Conservation (phyloP, 2,113 vertebrate genomes). For the Gobiocypris rarus region DNA sequence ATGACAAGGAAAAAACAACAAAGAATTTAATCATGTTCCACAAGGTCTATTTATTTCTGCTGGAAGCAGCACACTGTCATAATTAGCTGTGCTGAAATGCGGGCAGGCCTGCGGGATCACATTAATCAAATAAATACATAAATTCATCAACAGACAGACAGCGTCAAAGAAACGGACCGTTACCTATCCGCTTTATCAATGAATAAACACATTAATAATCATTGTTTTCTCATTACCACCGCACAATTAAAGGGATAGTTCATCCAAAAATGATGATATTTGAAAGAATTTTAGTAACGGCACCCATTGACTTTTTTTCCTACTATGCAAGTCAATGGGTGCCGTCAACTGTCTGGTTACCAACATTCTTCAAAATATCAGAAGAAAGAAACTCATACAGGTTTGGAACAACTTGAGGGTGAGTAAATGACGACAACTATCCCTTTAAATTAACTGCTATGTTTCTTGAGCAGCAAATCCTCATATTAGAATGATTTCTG, state of each 20-base stretch:
- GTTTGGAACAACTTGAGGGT: no score
- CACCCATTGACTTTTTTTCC: no score
- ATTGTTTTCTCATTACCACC: not conserved
- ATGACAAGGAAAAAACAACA: slow-evolving; percentile 17
- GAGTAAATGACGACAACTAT: no score
- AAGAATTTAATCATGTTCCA: slow-evolving; percentile 45
- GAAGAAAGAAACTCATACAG: no score
- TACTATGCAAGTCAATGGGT: no score
- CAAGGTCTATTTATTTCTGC: slow-evolving; percentile 33
- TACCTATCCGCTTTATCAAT: slow-evolving; percentile 30
- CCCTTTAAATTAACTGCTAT: not conserved
- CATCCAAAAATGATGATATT: no score
- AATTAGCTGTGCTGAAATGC: slow-evolving; percentile 51
- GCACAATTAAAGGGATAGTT: no score
- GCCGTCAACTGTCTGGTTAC: no score
- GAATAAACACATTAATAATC: not conserved
- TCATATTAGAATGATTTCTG: not conserved
- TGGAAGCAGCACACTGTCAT: slow-evolving; percentile 45
- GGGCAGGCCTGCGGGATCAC: slow-evolving; percentile 27
- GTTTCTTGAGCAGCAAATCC: not conserved
- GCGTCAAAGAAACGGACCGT: not conserved
- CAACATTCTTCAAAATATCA: no score
- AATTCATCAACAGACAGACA: slow-evolving; percentile 18
- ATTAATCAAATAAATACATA: slow-evolving; percentile 59
- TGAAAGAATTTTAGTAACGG: no score